These are phyloP conservation scores for Clanis bilineata DNA, from an alignment of 2,888 invertebrate genomes.

Conservation along the genomic window DNA sequence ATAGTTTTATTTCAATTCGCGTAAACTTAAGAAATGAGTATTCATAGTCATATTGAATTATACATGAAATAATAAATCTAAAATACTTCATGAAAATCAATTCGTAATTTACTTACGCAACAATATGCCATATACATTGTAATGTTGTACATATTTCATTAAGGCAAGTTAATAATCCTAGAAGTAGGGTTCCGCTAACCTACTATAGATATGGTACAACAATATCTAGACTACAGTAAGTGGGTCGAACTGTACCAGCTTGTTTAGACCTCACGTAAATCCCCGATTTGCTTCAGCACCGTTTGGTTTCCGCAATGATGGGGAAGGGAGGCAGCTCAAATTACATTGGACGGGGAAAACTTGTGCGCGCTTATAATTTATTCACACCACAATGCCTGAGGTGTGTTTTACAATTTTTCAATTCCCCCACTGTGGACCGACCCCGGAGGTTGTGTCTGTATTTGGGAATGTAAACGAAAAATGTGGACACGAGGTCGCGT, in stretches of 20 bases:
- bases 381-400: constrained; percentile 70
- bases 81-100: neutral
- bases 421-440: constrained; percentile 45
- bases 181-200: constrained; percentile 56
- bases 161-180: constrained; percentile 59
- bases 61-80: neutral
- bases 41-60: neutral
- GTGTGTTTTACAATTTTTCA: constrained; percentile 65
- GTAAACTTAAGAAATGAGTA: too few species aligned
- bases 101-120: neutral
- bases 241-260: constrained; percentile 61
- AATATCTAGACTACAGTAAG: constrained; percentile 68
- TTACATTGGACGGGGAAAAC: constrained; percentile 48
- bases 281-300: constrained; percentile 42
- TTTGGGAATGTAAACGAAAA: constrained; percentile 41
- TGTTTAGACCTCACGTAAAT: constrained; percentile 49
- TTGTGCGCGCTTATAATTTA: constrained; percentile 72
- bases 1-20: too few species aligned
- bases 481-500: constrained; percentile 36
- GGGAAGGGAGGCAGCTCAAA: constrained; percentile 46
- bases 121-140: constrained; percentile 1
- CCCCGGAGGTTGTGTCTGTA: constrained; percentile 40
- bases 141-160: constrained; percentile 29
- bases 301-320: constrained; percentile 33
- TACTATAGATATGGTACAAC: constrained; percentile 65